A percentile compares a stretch with the other conserved stretches of the same genome.
These are phyloP conservation scores for Caenorhabditis elegans DNA, from an alignment of 1,140 invertebrate species.

Conservation along the genomic window DNA sequence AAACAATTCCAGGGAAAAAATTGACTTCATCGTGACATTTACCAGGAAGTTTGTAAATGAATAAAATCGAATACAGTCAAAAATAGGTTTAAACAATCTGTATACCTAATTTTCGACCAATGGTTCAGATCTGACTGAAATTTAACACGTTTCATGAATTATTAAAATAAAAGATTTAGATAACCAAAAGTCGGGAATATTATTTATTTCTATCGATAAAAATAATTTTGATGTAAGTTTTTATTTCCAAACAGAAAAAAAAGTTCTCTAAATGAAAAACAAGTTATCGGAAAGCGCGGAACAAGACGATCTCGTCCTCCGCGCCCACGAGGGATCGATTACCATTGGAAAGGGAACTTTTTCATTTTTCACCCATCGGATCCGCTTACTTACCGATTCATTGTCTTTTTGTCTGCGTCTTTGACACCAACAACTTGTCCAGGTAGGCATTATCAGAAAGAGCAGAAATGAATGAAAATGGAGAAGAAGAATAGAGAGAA, in stretches of 20 bases:
- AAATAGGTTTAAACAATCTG: too few relatives aligned
- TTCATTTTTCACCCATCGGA: slow-evolving; percentile 5
- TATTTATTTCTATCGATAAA: too few relatives aligned
- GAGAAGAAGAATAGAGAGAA: neutral
- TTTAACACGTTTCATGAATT: too few relatives aligned
- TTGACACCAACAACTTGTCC: slow-evolving; percentile 6
- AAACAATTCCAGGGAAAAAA: too few relatives aligned
- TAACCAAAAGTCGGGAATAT: too few relatives aligned
- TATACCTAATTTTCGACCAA: too few relatives aligned
- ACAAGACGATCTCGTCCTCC: neutral
- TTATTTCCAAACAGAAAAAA: neutral
- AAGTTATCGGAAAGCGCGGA: slow-evolving; percentile 3
- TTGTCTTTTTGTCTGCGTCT: neutral
- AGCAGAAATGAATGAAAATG: slow-evolving; percentile 2
- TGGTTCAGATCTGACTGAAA: too few relatives aligned
- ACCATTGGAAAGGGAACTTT: slow-evolving; percentile 6
- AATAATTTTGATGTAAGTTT: too few relatives aligned
- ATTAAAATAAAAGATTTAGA: too few relatives aligned
- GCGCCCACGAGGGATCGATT: slow-evolving; percentile 13
- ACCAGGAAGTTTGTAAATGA: too few relatives aligned
- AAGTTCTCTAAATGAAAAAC: neutral
- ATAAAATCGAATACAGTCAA: too few relatives aligned
- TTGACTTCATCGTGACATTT: too few relatives aligned
- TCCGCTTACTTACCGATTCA: slow-evolving; percentile 23
- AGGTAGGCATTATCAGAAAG: neutral